phyloP scores from a whole-genome alignment of 2,113 vertebrate species.

The Brachirus orientalis region DNA sequence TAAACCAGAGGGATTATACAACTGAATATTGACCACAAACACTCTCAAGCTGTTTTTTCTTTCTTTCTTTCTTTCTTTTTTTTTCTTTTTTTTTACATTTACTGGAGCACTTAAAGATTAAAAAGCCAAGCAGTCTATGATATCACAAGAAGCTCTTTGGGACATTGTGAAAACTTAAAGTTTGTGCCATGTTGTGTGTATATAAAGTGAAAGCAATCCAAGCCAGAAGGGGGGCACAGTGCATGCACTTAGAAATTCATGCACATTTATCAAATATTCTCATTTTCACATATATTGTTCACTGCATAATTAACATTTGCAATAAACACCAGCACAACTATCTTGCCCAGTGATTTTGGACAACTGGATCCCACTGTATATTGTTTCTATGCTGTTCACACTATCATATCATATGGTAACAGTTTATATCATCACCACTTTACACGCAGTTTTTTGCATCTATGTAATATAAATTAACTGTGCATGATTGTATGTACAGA shows the following conservation, averaged over 20 bases:
- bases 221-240: neutral
- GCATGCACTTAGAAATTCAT: neutral
- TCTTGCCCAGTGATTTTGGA: no score
- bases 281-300: no score
- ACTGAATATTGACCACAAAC: neutral
- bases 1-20: neutral
- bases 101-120: neutral
- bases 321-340: no score
- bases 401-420: no score
- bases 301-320: no score
- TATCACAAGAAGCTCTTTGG: neutral
- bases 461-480: constrained; percentile 23
- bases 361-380: no score
- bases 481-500: constrained; percentile 16
- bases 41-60: neutral
- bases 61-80: neutral
- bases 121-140: neutral
- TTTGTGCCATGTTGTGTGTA: neutral
- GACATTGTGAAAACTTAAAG: neutral
- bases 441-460: neutral
- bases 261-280: no score
- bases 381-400: no score
- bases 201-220: neutral
- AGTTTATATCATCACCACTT: no score
- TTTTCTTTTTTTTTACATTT: neutral